Evolutionary conservation across 2,113 vertebrate genomes (phyloP).

Genomic region (Erythrocebus patas): DNA sequence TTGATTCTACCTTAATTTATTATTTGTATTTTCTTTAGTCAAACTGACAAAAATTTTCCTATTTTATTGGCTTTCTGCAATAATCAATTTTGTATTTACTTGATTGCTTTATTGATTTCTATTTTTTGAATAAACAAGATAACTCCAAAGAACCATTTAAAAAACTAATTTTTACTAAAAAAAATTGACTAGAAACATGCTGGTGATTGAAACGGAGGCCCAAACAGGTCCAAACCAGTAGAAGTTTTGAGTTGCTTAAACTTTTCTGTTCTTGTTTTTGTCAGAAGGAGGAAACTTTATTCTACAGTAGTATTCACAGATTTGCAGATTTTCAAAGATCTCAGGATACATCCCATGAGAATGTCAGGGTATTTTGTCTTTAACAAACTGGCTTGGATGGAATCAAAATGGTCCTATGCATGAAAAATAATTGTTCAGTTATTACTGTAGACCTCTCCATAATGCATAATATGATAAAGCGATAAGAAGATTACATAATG

Average conservation of each 20-base stretch:
- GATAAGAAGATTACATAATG: not conserved
- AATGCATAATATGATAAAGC: not conserved
- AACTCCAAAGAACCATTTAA: not conserved
- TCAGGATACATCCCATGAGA: not conserved
- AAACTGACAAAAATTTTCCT: not conserved
- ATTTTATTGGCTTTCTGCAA: conserved; percentile 4
- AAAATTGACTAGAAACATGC: not conserved
- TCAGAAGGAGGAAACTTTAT: not conserved
- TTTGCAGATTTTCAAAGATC: not conserved
- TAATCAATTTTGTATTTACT: not conserved
- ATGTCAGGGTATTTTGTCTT: not conserved
- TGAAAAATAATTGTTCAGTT: not conserved
- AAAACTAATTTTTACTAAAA: not conserved
- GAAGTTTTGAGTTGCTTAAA: not conserved
- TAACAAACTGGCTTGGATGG: not conserved
- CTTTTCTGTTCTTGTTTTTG: not conserved
- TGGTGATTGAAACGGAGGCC: not conserved
- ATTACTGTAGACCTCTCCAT: not conserved
- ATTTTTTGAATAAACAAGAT: not conserved
- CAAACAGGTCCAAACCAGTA: not conserved
- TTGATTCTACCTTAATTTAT: not conserved
- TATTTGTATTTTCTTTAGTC: conserved; percentile 15
- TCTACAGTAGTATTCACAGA: not conserved
- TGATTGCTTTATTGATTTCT: not conserved
- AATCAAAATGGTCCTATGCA: not conserved